Conservation (phyloP, 1,140 invertebrate species). For the Drosophila insularis region DNA sequence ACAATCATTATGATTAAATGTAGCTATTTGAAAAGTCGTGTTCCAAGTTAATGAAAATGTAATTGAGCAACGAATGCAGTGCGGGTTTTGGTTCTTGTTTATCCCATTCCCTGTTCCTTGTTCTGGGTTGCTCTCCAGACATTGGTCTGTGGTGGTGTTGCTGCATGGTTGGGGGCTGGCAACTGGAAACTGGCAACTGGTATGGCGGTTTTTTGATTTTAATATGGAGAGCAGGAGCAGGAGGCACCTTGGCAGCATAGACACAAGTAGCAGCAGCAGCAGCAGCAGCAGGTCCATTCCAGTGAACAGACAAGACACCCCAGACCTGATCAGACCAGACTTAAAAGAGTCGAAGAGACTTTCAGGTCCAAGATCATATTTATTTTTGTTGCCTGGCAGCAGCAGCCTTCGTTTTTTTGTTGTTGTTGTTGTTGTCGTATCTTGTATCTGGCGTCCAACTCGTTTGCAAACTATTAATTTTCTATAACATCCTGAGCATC, state of each 20-base stretch:
- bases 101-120: not conserved
- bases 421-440: constrained; percentile 53
- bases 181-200: constrained; percentile 13
- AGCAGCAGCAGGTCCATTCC: constrained; percentile 1
- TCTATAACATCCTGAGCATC: constrained; percentile 70
- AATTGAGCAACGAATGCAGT: constrained; percentile 73
- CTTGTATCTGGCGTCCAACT: constrained; percentile 77
- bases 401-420: constrained; percentile 26
- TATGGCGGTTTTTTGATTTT: constrained; percentile 13
- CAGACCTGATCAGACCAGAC: constrained; percentile 22
- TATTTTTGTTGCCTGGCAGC: constrained; percentile 39
- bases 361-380: constrained; percentile 13
- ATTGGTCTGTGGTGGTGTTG: constrained; percentile 28
- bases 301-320: constrained; percentile 9
- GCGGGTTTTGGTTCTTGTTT: constrained; percentile 33
- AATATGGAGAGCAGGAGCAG: constrained; percentile 9
- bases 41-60: constrained; percentile 82
- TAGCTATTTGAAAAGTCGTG: constrained; percentile 79
- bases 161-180: constrained; percentile 36
- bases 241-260: constrained; percentile 3
- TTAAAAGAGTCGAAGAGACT: constrained; percentile 11
- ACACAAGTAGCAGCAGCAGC: constrained; percentile 13
- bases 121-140: constrained; percentile 27
- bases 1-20: constrained; percentile 82
- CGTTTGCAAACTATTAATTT: constrained; percentile 80